A percentile compares a stretch with the other conserved stretches of the same genome.
phyloP scores from a whole-genome alignment of 2,797 vertebrate genomes.

The Falco naumanni region DNA sequence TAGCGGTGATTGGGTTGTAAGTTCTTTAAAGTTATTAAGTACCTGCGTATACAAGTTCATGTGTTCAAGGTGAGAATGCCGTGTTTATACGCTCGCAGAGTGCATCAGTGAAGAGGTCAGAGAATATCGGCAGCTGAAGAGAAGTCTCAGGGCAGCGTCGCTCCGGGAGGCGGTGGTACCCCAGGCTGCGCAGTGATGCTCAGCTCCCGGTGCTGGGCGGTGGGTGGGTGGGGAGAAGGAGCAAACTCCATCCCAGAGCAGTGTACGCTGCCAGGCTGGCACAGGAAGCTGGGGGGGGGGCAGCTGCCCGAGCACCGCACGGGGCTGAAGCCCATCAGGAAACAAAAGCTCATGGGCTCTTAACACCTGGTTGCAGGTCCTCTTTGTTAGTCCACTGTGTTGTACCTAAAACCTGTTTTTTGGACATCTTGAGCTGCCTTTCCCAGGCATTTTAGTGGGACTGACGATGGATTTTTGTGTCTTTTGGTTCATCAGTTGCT shows the following conservation, averaged over 20 bases:
- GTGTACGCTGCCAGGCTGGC: neutral
- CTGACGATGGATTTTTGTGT: fast-evolving
- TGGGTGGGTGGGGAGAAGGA: neutral
- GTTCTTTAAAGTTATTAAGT: neutral
- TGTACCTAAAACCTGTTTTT: neutral
- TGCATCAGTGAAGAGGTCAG: neutral
- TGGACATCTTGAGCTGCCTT: neutral
- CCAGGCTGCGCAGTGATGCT: fast-evolving
- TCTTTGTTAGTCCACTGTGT: neutral
- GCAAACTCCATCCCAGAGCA: neutral
- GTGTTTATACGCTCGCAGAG: neutral
- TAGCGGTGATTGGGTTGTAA: neutral
- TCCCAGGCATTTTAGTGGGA: neutral
- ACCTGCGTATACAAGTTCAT: neutral
- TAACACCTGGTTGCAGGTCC: neutral
- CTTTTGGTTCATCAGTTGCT: neutral
- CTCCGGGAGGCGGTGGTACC: neutral
- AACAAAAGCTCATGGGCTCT: neutral
- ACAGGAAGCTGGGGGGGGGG: fast-evolving
- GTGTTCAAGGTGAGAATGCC: neutral
- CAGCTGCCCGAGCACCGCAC: neutral
- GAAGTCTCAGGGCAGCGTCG: neutral
- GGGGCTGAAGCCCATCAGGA: neutral
- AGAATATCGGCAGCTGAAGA: neutral
- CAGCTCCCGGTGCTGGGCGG: neutral